These are phyloP conservation scores for Psittacula derbiana DNA, from an alignment of 2,797 vertebrate genomes.

Conservation along the genomic window DNA sequence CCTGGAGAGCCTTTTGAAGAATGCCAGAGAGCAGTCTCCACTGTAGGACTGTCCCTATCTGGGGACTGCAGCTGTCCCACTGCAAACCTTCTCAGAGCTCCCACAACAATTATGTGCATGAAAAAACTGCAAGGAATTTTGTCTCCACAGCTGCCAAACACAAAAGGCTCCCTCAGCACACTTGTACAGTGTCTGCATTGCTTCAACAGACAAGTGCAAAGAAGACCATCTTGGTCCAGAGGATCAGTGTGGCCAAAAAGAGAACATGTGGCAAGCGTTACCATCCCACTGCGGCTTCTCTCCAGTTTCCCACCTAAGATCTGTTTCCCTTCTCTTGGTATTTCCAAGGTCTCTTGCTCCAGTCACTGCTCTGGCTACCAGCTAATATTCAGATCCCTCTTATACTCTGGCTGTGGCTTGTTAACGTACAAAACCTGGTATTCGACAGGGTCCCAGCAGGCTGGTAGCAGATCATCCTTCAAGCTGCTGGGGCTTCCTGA, in stretches of 20 bases:
- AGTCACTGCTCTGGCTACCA: background rate
- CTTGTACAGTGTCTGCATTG: background rate
- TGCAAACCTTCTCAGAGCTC: background rate
- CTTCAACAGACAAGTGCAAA: background rate
- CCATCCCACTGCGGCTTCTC: rapidly evolving
- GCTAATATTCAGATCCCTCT: background rate
- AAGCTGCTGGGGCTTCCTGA: background rate
- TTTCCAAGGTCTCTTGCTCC: background rate
- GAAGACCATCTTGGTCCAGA: background rate
- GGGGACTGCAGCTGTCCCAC: background rate
- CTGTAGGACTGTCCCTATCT: background rate
- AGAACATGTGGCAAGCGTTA: background rate
- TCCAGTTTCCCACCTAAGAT: background rate
- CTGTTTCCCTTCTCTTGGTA: background rate
- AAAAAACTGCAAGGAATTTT: background rate
- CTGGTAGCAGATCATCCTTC: background rate
- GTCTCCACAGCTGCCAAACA: background rate
- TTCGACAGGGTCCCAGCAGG: background rate
- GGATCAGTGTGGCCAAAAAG: background rate
- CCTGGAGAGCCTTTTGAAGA: background rate
- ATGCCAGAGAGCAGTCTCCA: background rate
- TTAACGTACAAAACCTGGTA: background rate
- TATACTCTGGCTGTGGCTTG: background rate
- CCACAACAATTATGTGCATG: background rate
- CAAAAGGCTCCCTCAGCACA: background rate